A percentile compares a stretch with the other conserved stretches of the same genome.
These are phyloP conservation scores for Drosophila tristis DNA, from an alignment of 1,140 invertebrate genomes.

Conservation along the genomic window DNA sequence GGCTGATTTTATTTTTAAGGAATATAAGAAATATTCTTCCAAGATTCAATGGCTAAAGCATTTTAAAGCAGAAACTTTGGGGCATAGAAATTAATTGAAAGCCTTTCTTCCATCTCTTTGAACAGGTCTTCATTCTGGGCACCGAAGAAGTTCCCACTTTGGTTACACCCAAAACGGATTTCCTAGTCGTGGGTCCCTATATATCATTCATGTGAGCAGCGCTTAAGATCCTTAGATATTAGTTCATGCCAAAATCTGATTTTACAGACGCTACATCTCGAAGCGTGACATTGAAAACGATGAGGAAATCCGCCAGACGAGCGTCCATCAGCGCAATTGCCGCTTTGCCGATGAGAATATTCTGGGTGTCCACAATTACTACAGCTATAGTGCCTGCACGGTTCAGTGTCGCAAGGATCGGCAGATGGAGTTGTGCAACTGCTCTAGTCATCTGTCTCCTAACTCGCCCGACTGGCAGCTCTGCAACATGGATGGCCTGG, in stretches of 20 bases:
- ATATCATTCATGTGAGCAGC: slow-evolving; percentile 85
- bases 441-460: slow-evolving; percentile 88
- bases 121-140: slow-evolving; percentile 87
- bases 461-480: slow-evolving; percentile 84
- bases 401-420: slow-evolving; percentile 88
- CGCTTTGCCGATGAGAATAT: slow-evolving; percentile 88
- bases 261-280: slow-evolving; percentile 85
- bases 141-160: slow-evolving; percentile 88
- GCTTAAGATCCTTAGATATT: fast-evolving
- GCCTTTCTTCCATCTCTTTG: neutral
- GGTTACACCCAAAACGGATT: slow-evolving; percentile 86
- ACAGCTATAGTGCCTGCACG: slow-evolving; percentile 89
- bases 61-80: neutral
- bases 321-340: slow-evolving; percentile 86
- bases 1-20: no score
- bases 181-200: slow-evolving; percentile 85
- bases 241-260: neutral
- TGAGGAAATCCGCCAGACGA: slow-evolving; percentile 85
- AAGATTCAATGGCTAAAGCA: no score
- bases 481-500: slow-evolving; percentile 87
- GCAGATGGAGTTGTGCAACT: slow-evolving; percentile 87
- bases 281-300: slow-evolving; percentile 87
- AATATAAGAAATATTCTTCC: no score
- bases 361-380: slow-evolving; percentile 87
- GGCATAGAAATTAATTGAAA: neutral